Evolutionary conservation across 2,888 invertebrate species (phyloP).

Genomic region (Caenorhabditis afra): DNA sequence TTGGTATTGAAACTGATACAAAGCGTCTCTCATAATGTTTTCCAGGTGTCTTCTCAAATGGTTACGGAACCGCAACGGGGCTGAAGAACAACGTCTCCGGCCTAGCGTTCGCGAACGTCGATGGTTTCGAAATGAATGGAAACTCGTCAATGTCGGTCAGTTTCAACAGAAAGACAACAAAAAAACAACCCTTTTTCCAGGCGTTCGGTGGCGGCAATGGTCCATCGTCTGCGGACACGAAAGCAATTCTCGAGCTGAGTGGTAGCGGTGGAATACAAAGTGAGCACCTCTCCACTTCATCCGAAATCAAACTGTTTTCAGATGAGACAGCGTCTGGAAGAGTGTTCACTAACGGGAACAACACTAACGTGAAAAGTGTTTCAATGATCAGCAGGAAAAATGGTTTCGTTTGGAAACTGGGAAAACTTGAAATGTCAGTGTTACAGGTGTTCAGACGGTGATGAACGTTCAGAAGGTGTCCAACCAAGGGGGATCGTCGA

Average conservation of each 20-base stretch:
- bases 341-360: constrained; percentile 39
- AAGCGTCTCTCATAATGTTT: background rate
- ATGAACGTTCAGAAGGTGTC: constrained; percentile 65
- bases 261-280: constrained; percentile 54
- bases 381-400: constrained; percentile 62
- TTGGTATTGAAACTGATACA: constrained; percentile 23
- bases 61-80: constrained; percentile 59
- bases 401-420: constrained; percentile 45
- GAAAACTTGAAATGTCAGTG: background rate
- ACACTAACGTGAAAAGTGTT: constrained; percentile 63
- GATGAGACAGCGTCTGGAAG: constrained; percentile 59
- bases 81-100: constrained; percentile 65
- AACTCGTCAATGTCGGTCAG: constrained; percentile 62
- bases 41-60: constrained; percentile 56
- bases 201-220: constrained; percentile 60
- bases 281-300: no score
- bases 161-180: background rate
- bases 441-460: constrained; percentile 64
- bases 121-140: constrained; percentile 50
- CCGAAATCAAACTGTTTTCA: no score
- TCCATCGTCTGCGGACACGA: constrained; percentile 51
- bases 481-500: constrained; percentile 63
- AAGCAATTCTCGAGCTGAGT: constrained; percentile 47
- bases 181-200: constrained; percentile 20
- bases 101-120: constrained; percentile 48